Base-by-base conservation (phyloP, 2,888 invertebrate species). In the Sphecodes monilicornis region DNA sequence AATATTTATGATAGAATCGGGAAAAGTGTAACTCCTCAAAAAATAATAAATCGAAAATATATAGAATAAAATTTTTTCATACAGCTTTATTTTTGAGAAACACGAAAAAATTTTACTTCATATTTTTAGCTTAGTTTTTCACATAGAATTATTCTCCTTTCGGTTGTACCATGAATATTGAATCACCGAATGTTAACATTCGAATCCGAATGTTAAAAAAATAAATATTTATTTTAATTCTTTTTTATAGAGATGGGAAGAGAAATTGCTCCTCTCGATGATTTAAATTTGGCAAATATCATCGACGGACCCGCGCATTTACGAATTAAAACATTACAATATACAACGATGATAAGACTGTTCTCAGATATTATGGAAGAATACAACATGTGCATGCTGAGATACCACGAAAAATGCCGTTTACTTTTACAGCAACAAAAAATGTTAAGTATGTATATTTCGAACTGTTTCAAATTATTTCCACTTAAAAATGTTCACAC, bases 351-450 rank as follows among this genome's bases (percentile, higher is more conserved):
- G 93, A 94, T 95, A 86, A 94, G 94, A 88, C 93, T 95, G 75
- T 96, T 95, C 92, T 94, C 95, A 10, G 95, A 95, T 88, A 95
- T 95, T 82, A 96, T 96, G 89, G 91, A 91, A 74, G 93, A 94
- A n/a, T 96, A 96, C 91, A 96, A 96, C 92, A 93, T 92, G 76
- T 95, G 95, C 87, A 95, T 97, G 87, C 93, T 95, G 85, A 95
- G 94, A 87, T 96, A 96, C 92, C 95, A 95, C 81, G 95, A 95
- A 89, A 94, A 95, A 88, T 96, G 96, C 91, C 95, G 95, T 86
- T 92, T 93, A 5, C 94, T 96, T 88, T 95, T 96, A 90, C 95
- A 95, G 70, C 95, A 96, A 64, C 96, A 97, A 93, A 95, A 96
- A 88, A 93, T 94, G 76, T 95, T 96, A 82, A 96, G 96, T 96